These are phyloP conservation scores for Cetonia aurata DNA, from an alignment of 2,888 invertebrate genomes.

Conservation along the genomic window DNA sequence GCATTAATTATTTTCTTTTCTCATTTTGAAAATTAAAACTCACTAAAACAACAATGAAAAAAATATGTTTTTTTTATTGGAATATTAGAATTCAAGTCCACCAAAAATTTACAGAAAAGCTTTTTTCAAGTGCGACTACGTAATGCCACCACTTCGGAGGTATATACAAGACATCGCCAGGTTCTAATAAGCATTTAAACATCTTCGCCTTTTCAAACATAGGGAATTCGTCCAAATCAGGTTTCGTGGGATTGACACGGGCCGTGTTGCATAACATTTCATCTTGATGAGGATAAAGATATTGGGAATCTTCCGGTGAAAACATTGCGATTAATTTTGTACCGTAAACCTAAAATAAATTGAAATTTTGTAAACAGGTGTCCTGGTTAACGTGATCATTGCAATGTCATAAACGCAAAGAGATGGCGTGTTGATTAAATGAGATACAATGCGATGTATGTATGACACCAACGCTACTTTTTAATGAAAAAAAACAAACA, in stretches of 20 bases:
- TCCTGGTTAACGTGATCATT: too few species aligned
- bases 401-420: too few species aligned
- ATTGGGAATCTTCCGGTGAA: slow-evolving; percentile 76
- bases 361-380: not conserved
- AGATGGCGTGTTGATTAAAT: too few species aligned
- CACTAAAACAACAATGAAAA: too few species aligned
- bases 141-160: slow-evolving; percentile 99
- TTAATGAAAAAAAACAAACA: too few species aligned
- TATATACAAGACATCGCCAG: slow-evolving; percentile 94
- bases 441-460: too few species aligned
- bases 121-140: slow-evolving; percentile 87
- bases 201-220: slow-evolving; percentile 74
- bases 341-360: slow-evolving; percentile 79
- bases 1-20: not conserved
- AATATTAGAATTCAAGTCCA: slow-evolving; percentile 69
- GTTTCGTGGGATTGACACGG: slow-evolving; percentile 86
- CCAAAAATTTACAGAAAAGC: slow-evolving; percentile 99
- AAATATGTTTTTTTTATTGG: too few species aligned
- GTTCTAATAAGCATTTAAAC: slow-evolving; percentile 77
- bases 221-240: slow-evolving; percentile 81
- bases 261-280: slow-evolving; percentile 90
- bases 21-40: too few species aligned
- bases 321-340: slow-evolving; percentile 90
- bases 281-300: slow-evolving; percentile 84
- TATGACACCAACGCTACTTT: too few species aligned